Evolutionary conservation across 2,888 invertebrate genomes (phyloP), one percentile per base, ranked within the genome.

Genomic region (Luffia ferchaultella): DNA sequence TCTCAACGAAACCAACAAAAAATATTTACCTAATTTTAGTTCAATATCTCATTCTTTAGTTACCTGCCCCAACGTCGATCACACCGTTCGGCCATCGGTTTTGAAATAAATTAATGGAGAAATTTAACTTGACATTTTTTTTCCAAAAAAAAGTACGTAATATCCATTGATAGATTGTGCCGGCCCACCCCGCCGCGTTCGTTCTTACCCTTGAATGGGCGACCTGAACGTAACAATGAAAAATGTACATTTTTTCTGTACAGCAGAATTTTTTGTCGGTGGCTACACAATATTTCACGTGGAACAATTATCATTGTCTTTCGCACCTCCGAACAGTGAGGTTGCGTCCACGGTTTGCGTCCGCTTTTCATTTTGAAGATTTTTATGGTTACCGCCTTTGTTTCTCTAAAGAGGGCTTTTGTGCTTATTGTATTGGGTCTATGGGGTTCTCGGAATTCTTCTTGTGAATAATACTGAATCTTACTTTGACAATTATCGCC

Each of bases 231-330:
- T 69, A 70, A 78, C 75, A 79, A 77, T 73, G 76, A 79, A 76
- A 80, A 77, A 78, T 76, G 65, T 67, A 68, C 53, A 70, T 77
- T 77, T 74, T 76, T 72, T 67, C 63, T 62, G 62, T 64, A 64
- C 64, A 62, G 64, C 60, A 73, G 18, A 17, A 45, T 53, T 52
- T 76, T 80, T 82, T 82, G 78, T 78, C 82, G 73, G 78, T 76
- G 76, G 78, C 78, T 76, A 73, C 73, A 72, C 80, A 77, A 83
- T 82, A 82, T 78, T 76, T 82, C 79, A 80, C 68, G 69, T 73
- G 74, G 78, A 75, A 82, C 83, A 82, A 82, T 82, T 80, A 82
- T 75, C 82, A 80, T 83, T 82, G 83, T 83, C 77, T 83, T 82
- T 82, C 75, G 68, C 82, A 79, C 79, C 78, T 77, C n/a, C 60